These are phyloP conservation scores for Cephalophus harveyi DNA, from an alignment of 2,113 vertebrate species.

Conservation along the genomic window DNA sequence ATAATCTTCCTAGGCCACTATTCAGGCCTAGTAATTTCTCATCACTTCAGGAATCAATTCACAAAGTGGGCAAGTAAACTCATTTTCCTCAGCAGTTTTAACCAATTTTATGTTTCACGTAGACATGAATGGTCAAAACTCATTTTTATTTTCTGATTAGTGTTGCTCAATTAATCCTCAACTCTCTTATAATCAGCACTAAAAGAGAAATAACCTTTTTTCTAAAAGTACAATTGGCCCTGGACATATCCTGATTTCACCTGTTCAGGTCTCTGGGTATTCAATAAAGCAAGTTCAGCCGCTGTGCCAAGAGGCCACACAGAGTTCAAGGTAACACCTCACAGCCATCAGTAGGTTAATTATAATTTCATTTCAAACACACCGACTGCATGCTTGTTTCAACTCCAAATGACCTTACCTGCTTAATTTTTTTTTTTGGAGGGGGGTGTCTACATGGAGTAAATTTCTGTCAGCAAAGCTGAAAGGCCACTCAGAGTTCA, in stretches of 20 bases:
- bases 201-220: conserved; percentile 64
- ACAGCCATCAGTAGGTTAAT: conserved; percentile 58
- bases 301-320: conserved; percentile 75
- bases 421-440: conserved; percentile 54
- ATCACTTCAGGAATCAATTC: conserved; percentile 40
- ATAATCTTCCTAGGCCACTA: background rate
- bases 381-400: conserved; percentile 69
- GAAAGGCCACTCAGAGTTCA: conserved; percentile 80
- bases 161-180: conserved; percentile 61
- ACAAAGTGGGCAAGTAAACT: conserved; percentile 16
- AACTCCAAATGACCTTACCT: conserved; percentile 83
- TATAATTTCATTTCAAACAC: conserved; percentile 69
- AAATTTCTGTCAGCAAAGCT: conserved; percentile 79
- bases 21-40: background rate
- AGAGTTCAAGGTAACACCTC: conserved; percentile 79
- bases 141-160: conserved; percentile 71
- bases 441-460: conserved; percentile 39
- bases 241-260: conserved; percentile 69
- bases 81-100: conserved; percentile 48
- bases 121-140: conserved; percentile 42
- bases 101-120: conserved; percentile 26
- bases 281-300: conserved; percentile 76
- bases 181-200: conserved; percentile 44
- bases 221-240: conserved; percentile 62
- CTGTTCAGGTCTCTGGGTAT: conserved; percentile 75